Percentiles rank a stretch among this genome's conserved stretches.
Conservation (phyloP, 2,113 vertebrate species). For the Syngnathoides biaculeatus region DNA sequence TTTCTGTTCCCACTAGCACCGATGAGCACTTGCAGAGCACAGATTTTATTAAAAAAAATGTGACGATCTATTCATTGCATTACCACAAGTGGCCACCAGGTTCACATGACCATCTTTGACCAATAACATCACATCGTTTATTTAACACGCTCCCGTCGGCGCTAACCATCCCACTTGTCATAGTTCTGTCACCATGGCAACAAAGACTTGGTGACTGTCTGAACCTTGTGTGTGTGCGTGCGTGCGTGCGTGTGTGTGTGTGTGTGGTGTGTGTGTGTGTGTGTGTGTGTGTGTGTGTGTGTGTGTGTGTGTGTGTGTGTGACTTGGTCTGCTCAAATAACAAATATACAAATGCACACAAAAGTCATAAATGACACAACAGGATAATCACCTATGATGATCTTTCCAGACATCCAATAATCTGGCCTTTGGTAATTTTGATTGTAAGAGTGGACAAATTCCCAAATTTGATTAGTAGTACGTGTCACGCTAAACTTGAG, state of each 20-base stretch:
- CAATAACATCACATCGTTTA: neutral
- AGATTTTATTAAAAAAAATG: neutral
- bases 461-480: neutral
- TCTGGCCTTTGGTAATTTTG: neutral
- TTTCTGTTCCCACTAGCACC: constrained; percentile 6
- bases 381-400: no score
- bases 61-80: neutral
- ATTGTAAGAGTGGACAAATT: neutral
- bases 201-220: constrained; percentile 39
- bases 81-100: neutral
- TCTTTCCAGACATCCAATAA: no score
- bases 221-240: constrained; percentile 72
- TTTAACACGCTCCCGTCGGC: no score
- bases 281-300: neutral
- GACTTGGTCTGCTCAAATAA: no score
- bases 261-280: constrained; percentile 18
- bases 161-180: constrained; percentile 13
- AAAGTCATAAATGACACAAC: no score
- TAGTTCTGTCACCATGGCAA: constrained; percentile 34
- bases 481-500: neutral
- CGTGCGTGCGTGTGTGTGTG: constrained; percentile 14
- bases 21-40: constrained; percentile 8
- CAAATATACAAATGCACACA: no score
- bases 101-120: neutral
- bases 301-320: no score